Evolutionary conservation across 1,140 invertebrate species (phyloP).

Genomic region (Penaeus japonicus): DNA sequence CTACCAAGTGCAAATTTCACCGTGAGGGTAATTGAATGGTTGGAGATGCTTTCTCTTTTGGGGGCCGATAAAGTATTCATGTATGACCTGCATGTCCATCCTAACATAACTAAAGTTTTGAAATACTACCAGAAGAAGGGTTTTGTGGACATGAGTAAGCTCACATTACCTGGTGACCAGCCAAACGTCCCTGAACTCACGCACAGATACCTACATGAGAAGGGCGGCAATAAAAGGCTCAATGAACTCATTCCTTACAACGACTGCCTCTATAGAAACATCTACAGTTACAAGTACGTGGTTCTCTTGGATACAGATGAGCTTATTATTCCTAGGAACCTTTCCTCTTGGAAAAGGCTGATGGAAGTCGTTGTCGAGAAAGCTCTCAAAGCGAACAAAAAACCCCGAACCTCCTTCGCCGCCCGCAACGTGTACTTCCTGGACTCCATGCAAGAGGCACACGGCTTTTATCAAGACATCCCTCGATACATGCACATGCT

Average conservation of each 20-base stretch:
- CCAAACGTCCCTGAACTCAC: slow-evolving; percentile 88
- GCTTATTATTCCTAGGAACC: slow-evolving; percentile 83
- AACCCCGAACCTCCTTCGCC: slow-evolving; percentile 85
- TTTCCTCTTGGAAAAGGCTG: slow-evolving; percentile 75
- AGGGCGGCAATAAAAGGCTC: slow-evolving; percentile 85
- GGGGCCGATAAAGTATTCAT: slow-evolving; percentile 93
- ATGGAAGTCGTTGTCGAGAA: slow-evolving; percentile 75
- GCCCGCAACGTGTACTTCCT: slow-evolving; percentile 94
- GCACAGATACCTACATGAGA: slow-evolving; percentile 85
- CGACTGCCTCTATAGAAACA: slow-evolving; percentile 92
- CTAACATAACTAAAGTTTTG: slow-evolving; percentile 88
- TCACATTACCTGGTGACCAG: slow-evolving; percentile 89
- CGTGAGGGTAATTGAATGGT: slow-evolving; percentile 90
- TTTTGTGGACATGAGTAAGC: slow-evolving; percentile 81
- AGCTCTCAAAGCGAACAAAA: slow-evolving; percentile 73
- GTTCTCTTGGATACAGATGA: slow-evolving; percentile 87
- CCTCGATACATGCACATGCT: slow-evolving; percentile 93
- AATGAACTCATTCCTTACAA: slow-evolving; percentile 97
- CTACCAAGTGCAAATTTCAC: slow-evolving; percentile 91
- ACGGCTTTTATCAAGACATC: slow-evolving; percentile 83
- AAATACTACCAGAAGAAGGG: slow-evolving; percentile 80
- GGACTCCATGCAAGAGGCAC: slow-evolving; percentile 84
- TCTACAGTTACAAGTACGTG: slow-evolving; percentile 90
- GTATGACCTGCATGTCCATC: slow-evolving; percentile 89
- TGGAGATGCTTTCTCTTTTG: slow-evolving; percentile 83